Evolutionary conservation across 2,797 vertebrate genomes (phyloP), one percentile per base, ranked within the genome.

Genomic region (Pseudomugil tenellus): DNA sequence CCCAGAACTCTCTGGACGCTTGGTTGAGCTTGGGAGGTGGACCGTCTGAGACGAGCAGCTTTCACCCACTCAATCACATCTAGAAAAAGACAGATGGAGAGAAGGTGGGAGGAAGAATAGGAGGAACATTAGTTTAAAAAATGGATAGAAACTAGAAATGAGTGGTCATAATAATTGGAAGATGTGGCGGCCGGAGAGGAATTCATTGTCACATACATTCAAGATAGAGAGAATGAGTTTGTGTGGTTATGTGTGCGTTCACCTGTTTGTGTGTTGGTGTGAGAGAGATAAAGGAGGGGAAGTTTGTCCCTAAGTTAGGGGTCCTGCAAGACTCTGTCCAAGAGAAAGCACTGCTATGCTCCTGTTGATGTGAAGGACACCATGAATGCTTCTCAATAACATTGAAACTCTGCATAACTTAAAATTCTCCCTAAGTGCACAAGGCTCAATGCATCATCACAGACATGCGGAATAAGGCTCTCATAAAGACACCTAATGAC

Each of bases 51-150:
- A 91, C 96, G 14, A 95, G 96, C 91, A 93, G 94, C 93, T 99
- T 98, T 91, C 96, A 97, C 93, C 94, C 97, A 74, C 94, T 99
- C 92, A 97, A 97, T 94, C 97, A 99, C 93, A 96, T 99, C 95
- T 99, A 92, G 86, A 84, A n/a, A 51, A 61, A 83, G 28, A 77
- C 64, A 83, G 49, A 71, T 0, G 23, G n/a, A 39, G 26, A 51
- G 28, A 49, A 63, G 56, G 65, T 63, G 41, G 76, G 74, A 49
- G 81, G 19, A 72, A 56, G 63, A 87, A 62, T 65, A 46, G 77
- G 80, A 75, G 77, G 67, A 84, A 74, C 82, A 71, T 60, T 76
- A 68, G 77, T 77, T 75, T 84, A 70, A 31, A 46, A 73, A 79
- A 84, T 35, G 61, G 74, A 81, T 72, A 77, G 79, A 83, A 70